Percentiles rank a stretch among this genome's conserved stretches.
Evolutionary conservation across 2,797 vertebrate genomes (phyloP).

Genomic region (Clarias platycephalus): DNA sequence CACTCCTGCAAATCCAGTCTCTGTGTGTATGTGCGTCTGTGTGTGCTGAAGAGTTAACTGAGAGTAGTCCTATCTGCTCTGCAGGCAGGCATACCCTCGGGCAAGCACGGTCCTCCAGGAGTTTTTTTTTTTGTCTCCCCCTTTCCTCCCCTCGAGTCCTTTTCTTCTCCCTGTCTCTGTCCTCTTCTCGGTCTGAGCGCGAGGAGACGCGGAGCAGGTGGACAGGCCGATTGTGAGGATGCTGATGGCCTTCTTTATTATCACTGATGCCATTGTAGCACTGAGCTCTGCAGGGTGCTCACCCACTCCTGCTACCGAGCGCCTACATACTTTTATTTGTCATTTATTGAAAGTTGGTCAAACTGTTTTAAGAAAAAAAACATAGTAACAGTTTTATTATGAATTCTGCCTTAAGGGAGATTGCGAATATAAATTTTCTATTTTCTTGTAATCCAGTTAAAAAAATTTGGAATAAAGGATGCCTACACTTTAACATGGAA

Average conservation of each 20-base stretch:
- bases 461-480: conserved; percentile 24
- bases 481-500: conserved; percentile 26
- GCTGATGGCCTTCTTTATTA: conserved; percentile 45
- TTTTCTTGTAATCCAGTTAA: not conserved
- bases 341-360: conserved; percentile 15
- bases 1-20: conserved; percentile 64
- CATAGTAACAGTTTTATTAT: conserved; percentile 3
- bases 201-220: conserved; percentile 51
- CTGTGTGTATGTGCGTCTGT: conserved; percentile 33
- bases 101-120: conserved; percentile 62
- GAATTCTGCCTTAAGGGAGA: not conserved
- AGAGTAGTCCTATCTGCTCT: conserved; percentile 57
- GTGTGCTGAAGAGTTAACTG: conserved; percentile 30
- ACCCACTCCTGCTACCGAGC: conserved; percentile 6
- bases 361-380: conserved; percentile 1
- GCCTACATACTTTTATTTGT: conserved; percentile 19
- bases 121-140: conserved; percentile 47
- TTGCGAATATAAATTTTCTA: not conserved
- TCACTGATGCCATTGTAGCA: conserved; percentile 41
- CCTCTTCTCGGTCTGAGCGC: conserved; percentile 27
- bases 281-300: conserved; percentile 41
- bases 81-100: conserved; percentile 61
- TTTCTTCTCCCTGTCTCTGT: conserved; percentile 33
- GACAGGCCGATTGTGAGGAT: conserved; percentile 44
- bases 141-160: conserved; percentile 17